Base-by-base conservation (phyloP, 2,888 invertebrate genomes). In the Podotricha telesiphe region DNA sequence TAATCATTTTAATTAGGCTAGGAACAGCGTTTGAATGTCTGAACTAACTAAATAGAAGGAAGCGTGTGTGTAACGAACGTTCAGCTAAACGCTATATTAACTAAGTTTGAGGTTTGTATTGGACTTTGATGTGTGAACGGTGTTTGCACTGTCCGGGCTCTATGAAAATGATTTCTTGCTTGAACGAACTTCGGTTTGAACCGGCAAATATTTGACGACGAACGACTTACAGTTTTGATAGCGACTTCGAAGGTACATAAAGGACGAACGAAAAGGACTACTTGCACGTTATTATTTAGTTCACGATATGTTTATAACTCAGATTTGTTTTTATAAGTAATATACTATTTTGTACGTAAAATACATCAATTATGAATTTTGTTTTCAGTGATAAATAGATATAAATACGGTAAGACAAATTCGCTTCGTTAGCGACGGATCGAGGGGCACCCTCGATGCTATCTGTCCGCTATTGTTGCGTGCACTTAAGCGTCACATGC, bases 121-220 rank as follows among this genome's bases (percentile, higher is more conserved):
- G 83, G 84, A 88, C 86, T 89, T 91, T 86, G 87, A 89, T 86
- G 87, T 87, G 86, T 85, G 87, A 86, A 83, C 82, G 79, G 79
- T 88, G 90, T 90, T 89, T 89, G 85, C 85, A 79, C 81, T 82
- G 86, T 84, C 84, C 85, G 86, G 84, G 79, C 80, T 80, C 82
- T 86, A 88, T 90, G 88, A 88, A 89, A 91, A 91, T 91, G 79
- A 90, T 91, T 91, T 91, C 89, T 88, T 89, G 86, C 86, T 86
- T 79, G 84, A 81, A 70, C 80, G 83, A 88, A 86, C 87, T 89
- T 88, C 81, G 83, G 86, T 87, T 82, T 83, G 82, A 86, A 83
- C 82, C 85, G 77, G 81, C 88, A 91, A 89, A 91, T 90, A 90
- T 91, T 91, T 88, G 86, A 86, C 77, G 80, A 80, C 82, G 86